Conservation (phyloP, 2,888 invertebrate genomes). For the Synergus umbraculus region DNA sequence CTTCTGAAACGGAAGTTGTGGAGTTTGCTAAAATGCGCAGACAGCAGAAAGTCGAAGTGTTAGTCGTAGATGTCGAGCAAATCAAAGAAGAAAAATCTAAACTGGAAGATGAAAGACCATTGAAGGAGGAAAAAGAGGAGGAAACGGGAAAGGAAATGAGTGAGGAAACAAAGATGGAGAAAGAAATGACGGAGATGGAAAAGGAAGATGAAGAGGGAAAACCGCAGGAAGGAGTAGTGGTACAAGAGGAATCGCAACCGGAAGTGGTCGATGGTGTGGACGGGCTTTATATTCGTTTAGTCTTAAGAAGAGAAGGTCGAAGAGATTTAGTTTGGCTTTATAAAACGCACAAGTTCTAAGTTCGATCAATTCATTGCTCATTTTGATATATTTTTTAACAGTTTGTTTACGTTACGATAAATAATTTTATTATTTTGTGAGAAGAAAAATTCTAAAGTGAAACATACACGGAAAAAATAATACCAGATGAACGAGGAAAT, state of each 20-base stretch:
- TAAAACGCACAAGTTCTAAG: constrained; percentile 75
- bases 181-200: constrained; percentile 23
- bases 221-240: constrained; percentile 9
- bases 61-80: constrained; percentile 10
- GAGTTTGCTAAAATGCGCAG: constrained; percentile 36
- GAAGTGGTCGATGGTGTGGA: constrained; percentile 47
- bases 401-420: not conserved
- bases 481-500: too few relatives aligned
- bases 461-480: too few relatives aligned
- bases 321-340: constrained; percentile 73
- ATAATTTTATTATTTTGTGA: not conserved
- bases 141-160: constrained; percentile 15
- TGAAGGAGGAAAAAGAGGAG: not conserved
- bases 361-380: constrained; percentile 43
- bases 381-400: not conserved
- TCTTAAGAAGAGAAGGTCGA: constrained; percentile 71
- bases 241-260: constrained; percentile 43
- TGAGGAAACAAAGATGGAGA: constrained; percentile 47
- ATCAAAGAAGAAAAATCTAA: not conserved
- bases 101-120: not conserved
- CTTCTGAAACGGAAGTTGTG: constrained; percentile 47
- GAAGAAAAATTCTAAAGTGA: not conserved
- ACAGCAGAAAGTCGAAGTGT: constrained; percentile 1
- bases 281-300: constrained; percentile 72
- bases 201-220: constrained; percentile 48